Evolutionary conservation across 2,888 invertebrate genomes (phyloP).

Genomic region (Tetropium fuscum): DNA sequence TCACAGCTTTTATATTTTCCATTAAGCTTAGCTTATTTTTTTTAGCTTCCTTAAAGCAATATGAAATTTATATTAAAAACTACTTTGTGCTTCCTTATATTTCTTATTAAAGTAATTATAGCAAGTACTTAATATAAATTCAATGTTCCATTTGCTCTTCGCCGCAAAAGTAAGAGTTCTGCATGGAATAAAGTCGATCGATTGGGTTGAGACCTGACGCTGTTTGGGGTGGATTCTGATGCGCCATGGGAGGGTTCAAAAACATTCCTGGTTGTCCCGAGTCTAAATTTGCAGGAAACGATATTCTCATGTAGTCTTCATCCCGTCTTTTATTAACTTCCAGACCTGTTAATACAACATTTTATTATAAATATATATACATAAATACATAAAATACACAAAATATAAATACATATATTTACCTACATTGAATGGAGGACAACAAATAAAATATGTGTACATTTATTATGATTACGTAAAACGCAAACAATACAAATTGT

Average conservation of each 20-base stretch:
- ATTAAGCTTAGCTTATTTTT: no score
- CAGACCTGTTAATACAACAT: slow-evolving; percentile 42
- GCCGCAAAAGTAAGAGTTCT: slow-evolving; percentile 73
- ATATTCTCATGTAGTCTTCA: slow-evolving; percentile 57
- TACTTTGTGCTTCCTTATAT: no score
- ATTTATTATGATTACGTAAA: no score
- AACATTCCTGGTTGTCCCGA: slow-evolving; percentile 54
- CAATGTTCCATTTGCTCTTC: slow-evolving; percentile 64
- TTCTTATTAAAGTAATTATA: no score
- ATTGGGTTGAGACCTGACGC: slow-evolving; percentile 70
- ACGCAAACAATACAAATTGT: no score
- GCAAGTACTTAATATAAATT: no score
- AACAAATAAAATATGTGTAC: no score
- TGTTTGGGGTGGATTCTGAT: slow-evolving; percentile 61
- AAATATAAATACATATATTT: not conserved
- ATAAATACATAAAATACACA: not conserved
- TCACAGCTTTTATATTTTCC: no score
- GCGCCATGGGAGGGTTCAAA: slow-evolving; percentile 61
- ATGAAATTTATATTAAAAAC: no score
- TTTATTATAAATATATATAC: not conserved
- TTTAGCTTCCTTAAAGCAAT: no score
- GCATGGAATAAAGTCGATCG: slow-evolving; percentile 75
- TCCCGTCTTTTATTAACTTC: slow-evolving; percentile 56
- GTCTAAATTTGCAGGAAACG: slow-evolving; percentile 52
- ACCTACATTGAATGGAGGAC: not conserved